Evolutionary conservation across 2,113 vertebrate species (phyloP).

Genomic region (Tragulus kanchil): DNA sequence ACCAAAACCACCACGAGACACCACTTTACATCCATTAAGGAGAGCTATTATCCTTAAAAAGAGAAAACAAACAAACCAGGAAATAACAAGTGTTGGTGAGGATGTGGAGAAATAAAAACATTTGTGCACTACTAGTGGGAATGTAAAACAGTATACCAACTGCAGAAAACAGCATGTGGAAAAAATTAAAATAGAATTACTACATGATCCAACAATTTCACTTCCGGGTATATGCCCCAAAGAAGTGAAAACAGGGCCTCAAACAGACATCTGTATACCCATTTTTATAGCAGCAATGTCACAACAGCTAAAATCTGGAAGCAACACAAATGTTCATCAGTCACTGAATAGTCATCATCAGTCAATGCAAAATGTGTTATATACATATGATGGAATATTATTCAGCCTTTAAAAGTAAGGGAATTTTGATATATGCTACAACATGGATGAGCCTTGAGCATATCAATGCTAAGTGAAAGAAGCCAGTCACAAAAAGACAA

Average conservation of each 20-base stretch:
- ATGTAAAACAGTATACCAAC: not conserved
- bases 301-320: slow-evolving; percentile 7
- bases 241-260: not conserved
- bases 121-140: not conserved
- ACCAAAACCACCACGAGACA: not conserved
- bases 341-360: not conserved
- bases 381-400: not conserved
- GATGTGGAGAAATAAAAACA: not conserved
- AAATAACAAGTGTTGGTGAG: not conserved
- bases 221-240: not conserved
- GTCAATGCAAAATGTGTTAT: not conserved
- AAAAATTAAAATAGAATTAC: not conserved
- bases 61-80: not conserved
- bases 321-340: not conserved
- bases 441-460: not conserved
- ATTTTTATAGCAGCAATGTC: not conserved
- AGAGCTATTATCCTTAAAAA: not conserved
- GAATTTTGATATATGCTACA: not conserved
- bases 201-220: not conserved
- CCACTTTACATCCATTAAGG: not conserved
- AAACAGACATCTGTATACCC: not conserved
- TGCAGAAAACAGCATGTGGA: not conserved
- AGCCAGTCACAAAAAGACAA: not conserved
- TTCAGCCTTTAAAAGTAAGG: not conserved
- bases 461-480: not conserved